A percentile compares a stretch with the other conserved stretches of the same genome.
phyloP scores from a whole-genome alignment of 2,888 invertebrate species.

The Mantis religiosa region DNA sequence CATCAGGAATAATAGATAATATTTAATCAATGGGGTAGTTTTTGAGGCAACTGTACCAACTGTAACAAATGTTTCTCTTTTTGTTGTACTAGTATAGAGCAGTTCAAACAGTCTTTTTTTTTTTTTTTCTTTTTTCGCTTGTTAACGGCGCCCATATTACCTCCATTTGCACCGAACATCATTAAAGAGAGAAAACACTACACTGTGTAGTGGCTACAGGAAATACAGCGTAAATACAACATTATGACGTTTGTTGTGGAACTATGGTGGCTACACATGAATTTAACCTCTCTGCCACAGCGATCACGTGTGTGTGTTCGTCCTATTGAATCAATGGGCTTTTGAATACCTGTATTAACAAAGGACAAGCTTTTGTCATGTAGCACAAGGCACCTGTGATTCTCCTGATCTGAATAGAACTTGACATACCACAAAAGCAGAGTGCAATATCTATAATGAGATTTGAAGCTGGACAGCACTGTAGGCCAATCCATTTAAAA shows the following conservation, averaged over 20 bases:
- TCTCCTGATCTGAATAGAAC: background rate
- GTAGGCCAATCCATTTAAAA: background rate
- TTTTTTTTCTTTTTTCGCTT: too few relatives aligned
- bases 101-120: too few relatives aligned
- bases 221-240: background rate
- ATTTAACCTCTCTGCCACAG: background rate
- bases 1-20: too few relatives aligned
- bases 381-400: background rate
- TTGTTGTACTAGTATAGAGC: too few relatives aligned
- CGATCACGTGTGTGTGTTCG: background rate
- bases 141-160: too few relatives aligned
- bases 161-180: background rate
- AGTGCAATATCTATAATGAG: background rate
- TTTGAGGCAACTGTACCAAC: too few relatives aligned
- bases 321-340: background rate
- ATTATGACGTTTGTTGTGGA: background rate
- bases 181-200: background rate
- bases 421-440: background rate
- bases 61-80: too few relatives aligned
- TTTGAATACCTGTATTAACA: background rate
- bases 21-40: too few relatives aligned
- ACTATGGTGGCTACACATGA: background rate
- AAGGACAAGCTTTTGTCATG: background rate
- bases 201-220: background rate
- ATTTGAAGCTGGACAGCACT: background rate